Base-by-base conservation (phyloP, 2,888 invertebrate genomes). In the Drosophila imparisetae region DNA sequence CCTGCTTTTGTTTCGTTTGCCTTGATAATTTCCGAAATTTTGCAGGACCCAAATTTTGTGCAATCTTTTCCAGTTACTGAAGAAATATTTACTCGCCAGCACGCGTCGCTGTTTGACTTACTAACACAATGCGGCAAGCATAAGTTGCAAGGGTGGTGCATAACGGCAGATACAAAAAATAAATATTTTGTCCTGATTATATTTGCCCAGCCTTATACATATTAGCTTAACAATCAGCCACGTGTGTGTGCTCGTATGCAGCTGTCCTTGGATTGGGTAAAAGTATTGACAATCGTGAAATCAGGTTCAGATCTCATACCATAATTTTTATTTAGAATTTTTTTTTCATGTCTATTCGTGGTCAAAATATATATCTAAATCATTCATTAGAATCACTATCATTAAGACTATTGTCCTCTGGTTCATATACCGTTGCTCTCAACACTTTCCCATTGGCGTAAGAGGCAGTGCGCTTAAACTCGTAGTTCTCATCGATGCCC, bases 401-500 rank as follows among this genome's bases (percentile, higher is more conserved):
- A 45, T 21, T 11, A 40, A 40, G n/a, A 40, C 11, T 21, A 45
- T 21, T 45, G 45, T 7, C 21, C 7, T 13, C 13, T 13, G 21
- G 21, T 13, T 0, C 13, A 21, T 1, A 21, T 21, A 11, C n/a
- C 21, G 42, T 21, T 42, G 34, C 5, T 15, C 34, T 34, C 34
- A 38, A 38, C 8, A 4, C 24, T 8, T 24, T 13, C 8, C 27
- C 7, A 15, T 15, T 32, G 27, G 2, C 29, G 32, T n/a, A 15
- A 2, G 18, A 6, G 1, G 10, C 4, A 58, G 7, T 30, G n/a
- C 2, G n/a, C 3, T 18, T 54, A 1, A 81, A 86, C 2, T 94
- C 94, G 65, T 94, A 94, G 61, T 94, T 90, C 18, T 95, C 94
- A 84, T 95, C 95, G 11, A 96, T 92, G 4, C 94, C 94, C 4